phyloP scores from a whole-genome alignment of 1,140 invertebrate genomes.

The Drosophila athabasca region DNA sequence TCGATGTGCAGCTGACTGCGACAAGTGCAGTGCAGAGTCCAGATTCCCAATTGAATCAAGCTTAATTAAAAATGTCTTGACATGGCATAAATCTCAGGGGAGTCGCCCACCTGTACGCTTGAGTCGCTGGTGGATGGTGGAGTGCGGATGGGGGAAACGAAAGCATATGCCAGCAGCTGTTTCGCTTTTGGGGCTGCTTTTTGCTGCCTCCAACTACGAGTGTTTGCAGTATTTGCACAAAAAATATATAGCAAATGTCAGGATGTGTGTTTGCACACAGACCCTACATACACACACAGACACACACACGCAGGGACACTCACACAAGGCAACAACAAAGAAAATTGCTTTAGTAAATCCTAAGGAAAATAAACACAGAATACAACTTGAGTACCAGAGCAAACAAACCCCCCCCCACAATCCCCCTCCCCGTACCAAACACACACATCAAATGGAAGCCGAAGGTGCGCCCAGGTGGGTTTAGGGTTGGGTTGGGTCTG shows the following conservation, averaged over 20 bases:
- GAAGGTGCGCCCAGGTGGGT: conserved; percentile 52
- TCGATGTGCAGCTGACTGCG: neutral
- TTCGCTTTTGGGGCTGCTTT: conserved; percentile 24
- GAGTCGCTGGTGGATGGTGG: neutral
- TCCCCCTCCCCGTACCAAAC: neutral
- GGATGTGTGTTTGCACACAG: conserved; percentile 76
- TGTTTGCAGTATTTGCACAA: conserved; percentile 64
- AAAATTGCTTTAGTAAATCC: conserved; percentile 82
- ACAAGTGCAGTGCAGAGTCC: neutral
- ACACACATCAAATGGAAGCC: conserved; percentile 12
- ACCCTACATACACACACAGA: conserved; percentile 35
- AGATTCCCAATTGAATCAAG: conserved; percentile 67
- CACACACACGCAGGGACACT: conserved; percentile 8
- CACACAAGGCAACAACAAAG: conserved; percentile 68
- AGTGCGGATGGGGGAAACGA: neutral
- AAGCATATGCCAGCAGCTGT: conserved; percentile 73
- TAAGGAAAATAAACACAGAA: conserved; percentile 79
- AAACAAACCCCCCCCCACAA: conserved; percentile 54
- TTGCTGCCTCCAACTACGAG: conserved; percentile 59
- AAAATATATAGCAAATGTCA: conserved; percentile 82
- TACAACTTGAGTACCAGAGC: conserved; percentile 77
- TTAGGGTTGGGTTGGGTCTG: conserved; percentile 5
- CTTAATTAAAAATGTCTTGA: conserved; percentile 72
- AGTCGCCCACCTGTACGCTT: conserved; percentile 14
- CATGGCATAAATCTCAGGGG: conserved; percentile 54